phyloP scores from a whole-genome alignment of 2,888 invertebrate genomes.

The Pristionchus entomophagus region DNA sequence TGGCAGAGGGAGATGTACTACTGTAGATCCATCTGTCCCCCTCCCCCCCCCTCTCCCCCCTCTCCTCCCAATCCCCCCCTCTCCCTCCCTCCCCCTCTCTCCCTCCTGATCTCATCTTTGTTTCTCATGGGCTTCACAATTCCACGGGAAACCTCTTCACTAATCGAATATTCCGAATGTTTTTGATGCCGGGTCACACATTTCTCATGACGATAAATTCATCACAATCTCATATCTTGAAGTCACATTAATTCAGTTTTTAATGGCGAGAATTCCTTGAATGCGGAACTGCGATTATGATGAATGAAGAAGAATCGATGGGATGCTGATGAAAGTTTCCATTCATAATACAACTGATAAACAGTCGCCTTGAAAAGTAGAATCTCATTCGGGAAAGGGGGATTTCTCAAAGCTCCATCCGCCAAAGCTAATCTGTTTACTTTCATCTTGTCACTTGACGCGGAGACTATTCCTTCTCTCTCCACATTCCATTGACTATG shows the following conservation, averaged over 20 bases:
- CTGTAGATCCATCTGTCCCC: background rate
- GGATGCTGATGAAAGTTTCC: too few relatives aligned
- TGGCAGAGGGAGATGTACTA: constrained; percentile 41
- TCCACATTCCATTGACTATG: constrained; percentile 22
- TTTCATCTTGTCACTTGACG: constrained; percentile 1
- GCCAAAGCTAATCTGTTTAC: constrained; percentile 23
- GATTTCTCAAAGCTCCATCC: background rate
- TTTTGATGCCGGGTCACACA: background rate
- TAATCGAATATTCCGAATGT: constrained; percentile 24
- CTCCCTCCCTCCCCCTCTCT: background rate
- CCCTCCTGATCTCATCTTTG: background rate
- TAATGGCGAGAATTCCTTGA: too few relatives aligned
- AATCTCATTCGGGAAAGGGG: background rate
- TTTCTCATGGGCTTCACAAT: constrained; percentile 29
- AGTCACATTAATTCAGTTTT: too few relatives aligned
- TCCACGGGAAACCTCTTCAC: background rate
- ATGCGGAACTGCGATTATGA: too few relatives aligned
- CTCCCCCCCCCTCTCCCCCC: background rate
- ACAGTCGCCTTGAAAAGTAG: too few relatives aligned
- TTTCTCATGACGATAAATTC: background rate
- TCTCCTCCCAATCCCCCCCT: background rate
- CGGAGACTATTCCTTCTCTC: background rate
- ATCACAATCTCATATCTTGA: too few relatives aligned
- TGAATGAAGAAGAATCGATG: too few relatives aligned
- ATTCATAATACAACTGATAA: too few relatives aligned